A percentile compares a stretch with the other conserved stretches of the same genome.
Conservation (phyloP, 2,888 invertebrate genomes). For the Phrixothrix hirtus region DNA sequence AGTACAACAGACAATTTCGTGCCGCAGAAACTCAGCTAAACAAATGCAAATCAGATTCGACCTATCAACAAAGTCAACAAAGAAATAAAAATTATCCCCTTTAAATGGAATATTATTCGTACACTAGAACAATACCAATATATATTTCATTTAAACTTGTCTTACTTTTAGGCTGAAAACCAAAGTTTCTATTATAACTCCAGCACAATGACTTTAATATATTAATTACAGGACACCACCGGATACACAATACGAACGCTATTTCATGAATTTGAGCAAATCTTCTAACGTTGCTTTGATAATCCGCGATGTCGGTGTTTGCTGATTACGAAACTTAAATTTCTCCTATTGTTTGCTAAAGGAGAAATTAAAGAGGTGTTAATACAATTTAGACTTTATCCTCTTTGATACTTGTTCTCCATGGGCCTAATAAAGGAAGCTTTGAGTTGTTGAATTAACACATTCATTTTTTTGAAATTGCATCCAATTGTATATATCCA, state of each 20-base stretch:
- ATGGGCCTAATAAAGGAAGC: too few relatives aligned
- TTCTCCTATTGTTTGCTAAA: constrained; percentile 21
- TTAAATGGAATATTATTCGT: constrained; percentile 28
- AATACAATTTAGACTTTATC: constrained; percentile 23
- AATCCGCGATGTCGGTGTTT: constrained; percentile 14
- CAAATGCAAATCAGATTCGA: constrained; percentile 41
- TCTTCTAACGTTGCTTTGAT: constrained; percentile 1
- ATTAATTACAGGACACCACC: constrained; percentile 27
- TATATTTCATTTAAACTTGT: constrained; percentile 28
- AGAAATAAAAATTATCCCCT: constrained; percentile 34
- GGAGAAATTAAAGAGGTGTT: constrained; percentile 24
- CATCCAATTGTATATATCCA: too few relatives aligned
- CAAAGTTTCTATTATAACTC: constrained; percentile 20
- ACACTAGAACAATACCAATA: constrained; percentile 27
- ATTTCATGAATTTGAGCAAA: too few relatives aligned
- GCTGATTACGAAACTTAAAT: constrained; percentile 25
- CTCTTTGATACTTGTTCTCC: constrained; percentile 9
- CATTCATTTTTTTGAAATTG: too few relatives aligned
- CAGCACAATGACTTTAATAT: constrained; percentile 25
- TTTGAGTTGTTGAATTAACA: too few relatives aligned
- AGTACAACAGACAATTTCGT: constrained; percentile 38
- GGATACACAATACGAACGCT: constrained; percentile 18
- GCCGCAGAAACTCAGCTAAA: constrained; percentile 32
- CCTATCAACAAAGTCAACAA: constrained; percentile 44
- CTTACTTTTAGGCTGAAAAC: constrained; percentile 18